Evolutionary conservation across 1,140 invertebrate species (phyloP).

Genomic region (Drosophila setifemur): DNA sequence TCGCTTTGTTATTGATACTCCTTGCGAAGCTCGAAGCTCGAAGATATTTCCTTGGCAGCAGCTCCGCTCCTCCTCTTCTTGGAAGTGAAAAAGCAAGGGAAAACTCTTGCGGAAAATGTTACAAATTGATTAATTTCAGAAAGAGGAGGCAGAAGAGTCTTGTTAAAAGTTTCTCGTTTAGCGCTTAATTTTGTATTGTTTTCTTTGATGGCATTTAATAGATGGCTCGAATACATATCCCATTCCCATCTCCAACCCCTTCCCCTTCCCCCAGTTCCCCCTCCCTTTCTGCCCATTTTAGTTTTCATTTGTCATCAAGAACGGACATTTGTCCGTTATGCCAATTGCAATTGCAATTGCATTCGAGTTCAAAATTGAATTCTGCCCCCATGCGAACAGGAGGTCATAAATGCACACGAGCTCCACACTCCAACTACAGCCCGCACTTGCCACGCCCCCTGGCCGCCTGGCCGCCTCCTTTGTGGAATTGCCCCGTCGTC

Average conservation of each 20-base stretch:
- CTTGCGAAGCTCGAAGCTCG: background rate
- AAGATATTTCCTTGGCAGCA: constrained; percentile 1
- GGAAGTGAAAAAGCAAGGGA: background rate
- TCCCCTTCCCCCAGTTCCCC: background rate
- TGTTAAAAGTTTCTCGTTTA: too few species aligned
- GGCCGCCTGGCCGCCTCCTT: constrained; percentile 7
- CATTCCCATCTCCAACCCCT: background rate
- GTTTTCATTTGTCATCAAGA: constrained; percentile 76
- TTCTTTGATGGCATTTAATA: constrained; percentile 13
- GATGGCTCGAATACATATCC: constrained; percentile 9
- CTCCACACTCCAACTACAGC: constrained; percentile 7
- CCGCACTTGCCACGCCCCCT: constrained; percentile 5
- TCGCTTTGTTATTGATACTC: constrained; percentile 50
- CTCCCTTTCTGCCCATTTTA: constrained; percentile 57
- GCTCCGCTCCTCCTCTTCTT: background rate
- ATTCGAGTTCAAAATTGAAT: constrained; percentile 72
- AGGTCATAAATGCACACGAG: constrained; percentile 43
- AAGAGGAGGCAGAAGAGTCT: too few species aligned
- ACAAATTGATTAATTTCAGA: too few species aligned
- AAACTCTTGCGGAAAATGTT: constrained; percentile 11
- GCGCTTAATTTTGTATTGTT: background rate
- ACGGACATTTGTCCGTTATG: constrained; percentile 61
- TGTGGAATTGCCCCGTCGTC: constrained; percentile 50
- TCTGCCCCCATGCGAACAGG: constrained; percentile 27
- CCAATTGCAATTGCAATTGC: constrained; percentile 78